Base-by-base conservation (phyloP, 2,888 invertebrate species). In the Drosophila parthenogenetica region DNA sequence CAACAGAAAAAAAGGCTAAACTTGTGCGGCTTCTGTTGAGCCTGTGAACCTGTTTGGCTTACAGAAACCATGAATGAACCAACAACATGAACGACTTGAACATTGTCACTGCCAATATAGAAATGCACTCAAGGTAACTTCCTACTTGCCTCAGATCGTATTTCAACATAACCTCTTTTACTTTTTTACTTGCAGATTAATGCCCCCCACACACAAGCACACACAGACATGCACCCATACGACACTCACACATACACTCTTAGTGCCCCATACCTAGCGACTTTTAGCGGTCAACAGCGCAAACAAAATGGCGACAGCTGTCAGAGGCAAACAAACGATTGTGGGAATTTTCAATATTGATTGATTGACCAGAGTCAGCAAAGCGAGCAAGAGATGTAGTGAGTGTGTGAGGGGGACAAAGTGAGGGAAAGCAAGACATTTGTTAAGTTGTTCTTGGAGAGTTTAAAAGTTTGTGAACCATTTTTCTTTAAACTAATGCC, bases 91-190 rank as follows among this genome's bases (percentile, higher is more conserved):
- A 46, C 59, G 63, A 46, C 46, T 25, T 46, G 64, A 68, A 81
- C 83, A 83, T 83, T 83, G 83, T 83, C 88, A 83, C 80, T 83
- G 82, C 82, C 82, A 81, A 83, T 78, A 73, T 77, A 81, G 84
- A 89, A 90, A 90, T 90, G 89, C 91, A 90, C 85, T 90, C 90
- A 90, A 90, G 91, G 91, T 90, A 90, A 90, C 91, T 90, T 90
- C 90, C 90, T 89, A 73, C 83, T 83, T 83, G 87, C 45, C 67
- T 50, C 70, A 74, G 73, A 64, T 83, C 83, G 81, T 65, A 83
- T 83, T 83, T 86, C 83, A 79, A 62, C 58, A 68, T 77, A 88
- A 83, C 87, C 89, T 82, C 87, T 83, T 86, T 69, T 80, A 54
- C 76, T 59, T 74, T 73, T 65, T 42, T 37, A 70, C 68, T 66